Evolutionary conservation across 2,888 invertebrate species (phyloP).

Genomic region (Sphinx pinastri): DNA sequence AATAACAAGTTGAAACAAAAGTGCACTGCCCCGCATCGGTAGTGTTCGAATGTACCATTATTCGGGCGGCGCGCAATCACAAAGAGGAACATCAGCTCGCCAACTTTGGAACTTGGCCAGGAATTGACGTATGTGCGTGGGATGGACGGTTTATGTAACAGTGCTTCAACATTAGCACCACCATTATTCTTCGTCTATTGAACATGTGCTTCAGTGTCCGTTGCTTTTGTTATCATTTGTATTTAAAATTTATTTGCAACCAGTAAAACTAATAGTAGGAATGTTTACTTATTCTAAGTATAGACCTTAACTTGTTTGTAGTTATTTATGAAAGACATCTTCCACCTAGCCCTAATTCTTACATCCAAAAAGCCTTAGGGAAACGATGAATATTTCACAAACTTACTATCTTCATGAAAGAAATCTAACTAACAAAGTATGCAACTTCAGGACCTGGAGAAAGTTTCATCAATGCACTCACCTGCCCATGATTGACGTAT

Average conservation of each 20-base stretch:
- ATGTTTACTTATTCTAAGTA: too few species aligned
- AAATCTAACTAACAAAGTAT: too few species aligned
- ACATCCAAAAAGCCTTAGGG: too few species aligned
- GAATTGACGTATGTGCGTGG: not conserved
- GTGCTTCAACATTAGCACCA: not conserved
- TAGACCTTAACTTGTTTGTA: too few species aligned
- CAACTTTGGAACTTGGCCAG: slow-evolving; percentile 7
- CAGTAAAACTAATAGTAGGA: too few species aligned
- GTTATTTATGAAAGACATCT: too few species aligned
- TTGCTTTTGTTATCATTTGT: not conserved
- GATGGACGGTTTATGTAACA: not conserved
- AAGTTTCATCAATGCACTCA: slow-evolving; percentile 68
- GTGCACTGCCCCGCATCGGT: too few species aligned
- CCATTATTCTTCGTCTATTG: not conserved
- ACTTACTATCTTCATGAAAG: too few species aligned
- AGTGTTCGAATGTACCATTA: not conserved
- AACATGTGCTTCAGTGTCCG: not conserved
- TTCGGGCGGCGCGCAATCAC: not conserved
- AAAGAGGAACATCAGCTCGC: not conserved
- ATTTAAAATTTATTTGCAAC: too few species aligned
- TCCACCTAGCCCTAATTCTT: too few species aligned
- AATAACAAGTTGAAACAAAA: too few species aligned
- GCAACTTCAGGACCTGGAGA: not conserved
- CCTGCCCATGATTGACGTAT: slow-evolving; percentile 94
- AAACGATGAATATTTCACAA: too few species aligned